Base-by-base conservation (phyloP, 1,140 invertebrate species). In the Oryctes rhinoceros region DNA sequence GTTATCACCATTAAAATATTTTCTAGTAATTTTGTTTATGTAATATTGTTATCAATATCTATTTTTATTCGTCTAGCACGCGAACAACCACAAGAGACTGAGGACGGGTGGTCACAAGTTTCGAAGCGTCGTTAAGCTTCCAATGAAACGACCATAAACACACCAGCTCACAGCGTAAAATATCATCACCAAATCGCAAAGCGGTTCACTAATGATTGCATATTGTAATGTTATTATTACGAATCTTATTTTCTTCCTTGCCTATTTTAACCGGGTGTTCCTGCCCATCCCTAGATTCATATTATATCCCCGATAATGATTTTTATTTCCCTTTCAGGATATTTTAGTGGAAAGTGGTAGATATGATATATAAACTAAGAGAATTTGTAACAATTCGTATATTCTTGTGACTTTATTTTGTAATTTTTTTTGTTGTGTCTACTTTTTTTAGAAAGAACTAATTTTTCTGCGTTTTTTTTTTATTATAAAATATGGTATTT, bases 261-360 rank as follows among this genome's bases (percentile, higher is more conserved):
- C 3, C 39, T 44, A 44, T 44, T 44, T 44, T 3, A 44, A 44
- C 39, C 39, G 39, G 39, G 5, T 44, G 39, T 44, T 44, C 39
- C 39, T 1, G 2, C 49, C 13, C 13, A 48, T 3, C 3, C 13
- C 13, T 48, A 0, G 13, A 1, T 15, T 53, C 49, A 53, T 13
- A 15, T 15, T 53, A 13, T 15, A 53, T 53, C 49, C n/a, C 49
- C 13, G 7, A 59, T 80, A 76, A 35, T 11, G 35, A 15, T 76
- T 78, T 79, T 78, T 81, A 35, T 78, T 47, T 80, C 65, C 11
- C 35, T 81, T 81, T 11, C 80, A 81, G 80, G 80, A 47, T 81
- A 71, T 80, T 77, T 78, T 79, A 62, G 78, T 62, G 80, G 80
- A 78, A 81, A 78, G 62, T 81, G 80, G 80, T 81, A 79, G 39